Base-by-base conservation (phyloP, 2,113 vertebrate species). In the Oncorhynchus nerka region DNA sequence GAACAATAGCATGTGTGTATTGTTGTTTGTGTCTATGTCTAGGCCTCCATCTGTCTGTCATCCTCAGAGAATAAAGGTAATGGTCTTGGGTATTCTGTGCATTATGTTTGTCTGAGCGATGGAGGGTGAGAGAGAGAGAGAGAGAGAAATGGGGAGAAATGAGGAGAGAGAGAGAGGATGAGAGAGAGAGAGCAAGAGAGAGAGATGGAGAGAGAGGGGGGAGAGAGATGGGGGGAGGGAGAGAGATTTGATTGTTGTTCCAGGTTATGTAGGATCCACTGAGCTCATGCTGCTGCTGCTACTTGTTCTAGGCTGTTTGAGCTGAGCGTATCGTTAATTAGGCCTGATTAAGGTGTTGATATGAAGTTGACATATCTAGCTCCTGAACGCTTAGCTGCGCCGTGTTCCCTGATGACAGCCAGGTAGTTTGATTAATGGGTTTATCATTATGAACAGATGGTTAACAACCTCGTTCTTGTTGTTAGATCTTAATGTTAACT, bases 301-400 rank as follows among this genome's bases (percentile, higher is more conserved):
- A 75, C 62, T 66, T 69, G 68, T 74, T 45, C 34, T 73, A 70
- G 55, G 71, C 74, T 55, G 75, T 8, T 7, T 48, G 28, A 48
- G 39, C 39, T 48, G 32, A 70, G 71, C 70, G 26, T 2, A 59
- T 75, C 83, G 84, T 83, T 90, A 91, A 91, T 90, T 84, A 87
- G 81, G 69, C 79, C 73, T 85, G 86, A 89, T 77, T 82, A 82
- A 87, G 86, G 88, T 86, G 84, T 86, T 82, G 77, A 84, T 85
- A 71, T n/a, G 74, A 86, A 88, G 84, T 79, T 86, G 85, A 87
- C 81, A 80, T 84, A 86, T 74, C 71, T 59, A 77, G 32, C 77
- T 15, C 70, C 70, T 65, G 62, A 15, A 20, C 6, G 30, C 19
- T 30, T 7, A 30, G 59, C 39, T 78, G 62, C 26, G 55, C 28